Percentiles rank a stretch among this genome's conserved stretches.
phyloP scores from a whole-genome alignment of 2,888 invertebrate genomes.

The Malthinus seriepunctatus region DNA sequence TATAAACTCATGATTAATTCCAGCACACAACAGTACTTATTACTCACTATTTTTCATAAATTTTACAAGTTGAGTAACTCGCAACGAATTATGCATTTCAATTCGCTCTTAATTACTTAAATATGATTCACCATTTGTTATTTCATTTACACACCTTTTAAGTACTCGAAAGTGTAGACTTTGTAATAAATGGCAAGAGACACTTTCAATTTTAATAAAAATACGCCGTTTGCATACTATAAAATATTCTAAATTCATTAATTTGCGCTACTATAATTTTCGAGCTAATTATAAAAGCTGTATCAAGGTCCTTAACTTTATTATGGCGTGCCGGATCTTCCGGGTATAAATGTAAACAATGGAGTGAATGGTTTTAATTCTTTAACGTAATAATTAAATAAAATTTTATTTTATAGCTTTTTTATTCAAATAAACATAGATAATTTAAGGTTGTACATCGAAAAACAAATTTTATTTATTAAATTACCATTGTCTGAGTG shows the following conservation, averaged over 20 bases:
- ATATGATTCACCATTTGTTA: neutral
- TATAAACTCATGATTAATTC: too few relatives aligned
- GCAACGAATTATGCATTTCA: too few relatives aligned
- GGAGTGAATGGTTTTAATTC: slow-evolving; percentile 1
- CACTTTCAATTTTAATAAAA: neutral
- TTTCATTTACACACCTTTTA: slow-evolving; percentile 1
- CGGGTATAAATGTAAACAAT: slow-evolving; percentile 4
- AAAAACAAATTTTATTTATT: too few relatives aligned
- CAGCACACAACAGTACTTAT: too few relatives aligned
- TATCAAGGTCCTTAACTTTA: slow-evolving; percentile 2
- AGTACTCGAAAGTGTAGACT: slow-evolving; percentile 2
- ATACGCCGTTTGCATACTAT: neutral
- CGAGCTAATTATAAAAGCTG: slow-evolving; percentile 5
- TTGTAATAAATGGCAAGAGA: neutral
- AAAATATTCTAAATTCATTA: neutral
- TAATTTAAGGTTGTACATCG: too few relatives aligned
- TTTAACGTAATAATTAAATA: neutral
- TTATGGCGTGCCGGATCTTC: slow-evolving; percentile 1
- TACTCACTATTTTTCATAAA: too few relatives aligned
- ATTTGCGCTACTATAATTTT: slow-evolving; percentile 1
- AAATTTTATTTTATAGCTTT: neutral
- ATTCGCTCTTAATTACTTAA: neutral
- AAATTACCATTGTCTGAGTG: neutral
- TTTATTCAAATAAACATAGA: too few relatives aligned
- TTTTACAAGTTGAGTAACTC: too few relatives aligned